Evolutionary conservation across 2,113 vertebrate species (phyloP), one percentile per base, ranked within the genome.

Genomic region (Hepsetus odoe): DNA sequence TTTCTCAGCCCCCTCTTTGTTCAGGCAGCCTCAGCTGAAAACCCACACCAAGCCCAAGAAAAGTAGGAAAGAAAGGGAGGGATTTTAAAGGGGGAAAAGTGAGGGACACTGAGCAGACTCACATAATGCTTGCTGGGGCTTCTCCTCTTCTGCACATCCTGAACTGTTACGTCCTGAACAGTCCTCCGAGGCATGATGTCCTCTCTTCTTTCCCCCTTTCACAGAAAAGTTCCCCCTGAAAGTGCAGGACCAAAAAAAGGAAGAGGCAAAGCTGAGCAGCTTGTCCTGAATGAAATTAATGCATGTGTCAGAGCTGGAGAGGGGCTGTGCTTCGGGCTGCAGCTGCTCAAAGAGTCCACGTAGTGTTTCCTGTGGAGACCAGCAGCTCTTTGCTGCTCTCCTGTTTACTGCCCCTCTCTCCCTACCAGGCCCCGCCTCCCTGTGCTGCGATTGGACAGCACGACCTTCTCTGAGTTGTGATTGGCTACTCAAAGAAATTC

Each of bases 111-210:
- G 10, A 11, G 3, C 28, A 18, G n/a, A 46, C 93, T 92, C 89
- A 94, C 93, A 82, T 94, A 94, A 82, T 94, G 93, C 86, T 94
- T 94, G 86, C 88, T 94, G 16, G 93, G 93, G 49, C 80, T 93
- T 71, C 93, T 87, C 77, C 93, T 77, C 86, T 94, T 94, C 82
- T 94, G 93, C 79, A 94, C 91, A 73, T 94, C 93, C 69, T 94
- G 92, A 66, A 94, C 92, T 9, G 89, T 91, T 49, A 94, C 91
- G 85, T 94, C 92, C 73, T 85, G 91, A 72, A 92, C 91, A 53
- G 90, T 92, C 66, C 92, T 87, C 82, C 92, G 88, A 22, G 93
- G 90, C 93, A 94, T 94, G 88, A 59, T 84, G 86, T 82, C 78
- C 59, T 38, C 80, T 33, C 30, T 33, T 35, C 20, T 35, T 20